Conservation (phyloP, 53 echinoderm and acorn worm genomes). For the Temnopleurus reevesii region DNA sequence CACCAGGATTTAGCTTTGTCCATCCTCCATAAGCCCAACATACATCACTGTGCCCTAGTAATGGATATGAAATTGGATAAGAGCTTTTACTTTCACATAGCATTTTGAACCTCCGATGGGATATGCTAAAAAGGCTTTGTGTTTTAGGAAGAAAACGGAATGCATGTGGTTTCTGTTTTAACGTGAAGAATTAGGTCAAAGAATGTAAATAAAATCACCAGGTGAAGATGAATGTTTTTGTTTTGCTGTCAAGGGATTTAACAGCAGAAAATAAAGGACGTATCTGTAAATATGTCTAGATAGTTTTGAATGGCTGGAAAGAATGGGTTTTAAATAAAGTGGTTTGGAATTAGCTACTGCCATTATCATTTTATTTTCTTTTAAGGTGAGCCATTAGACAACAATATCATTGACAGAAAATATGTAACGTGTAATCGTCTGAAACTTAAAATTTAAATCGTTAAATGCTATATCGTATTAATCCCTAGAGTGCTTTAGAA, state of each 20-base stretch:
- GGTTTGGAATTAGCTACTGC: no score
- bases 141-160: neutral
- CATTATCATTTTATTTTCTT: no score
- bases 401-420: no score
- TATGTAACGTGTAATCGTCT: no score
- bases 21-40: neutral
- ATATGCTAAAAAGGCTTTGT: neutral
- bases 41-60: neutral
- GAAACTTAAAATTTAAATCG: no score
- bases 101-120: neutral
- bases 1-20: neutral
- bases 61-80: conserved; percentile 16
- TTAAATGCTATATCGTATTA: no score
- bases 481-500: no score
- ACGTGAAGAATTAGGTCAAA: neutral
- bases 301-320: no score
- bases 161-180: neutral
- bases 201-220: neutral
- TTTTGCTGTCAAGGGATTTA: neutral
- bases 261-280: no score
- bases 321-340: no score
- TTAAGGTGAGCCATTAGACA: no score
- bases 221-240: neutral
- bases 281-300: no score
- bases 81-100: conserved; percentile 1